phyloP scores from a whole-genome alignment of 1,140 invertebrate species.

The Mycetomoellerius zeteki region DNA sequence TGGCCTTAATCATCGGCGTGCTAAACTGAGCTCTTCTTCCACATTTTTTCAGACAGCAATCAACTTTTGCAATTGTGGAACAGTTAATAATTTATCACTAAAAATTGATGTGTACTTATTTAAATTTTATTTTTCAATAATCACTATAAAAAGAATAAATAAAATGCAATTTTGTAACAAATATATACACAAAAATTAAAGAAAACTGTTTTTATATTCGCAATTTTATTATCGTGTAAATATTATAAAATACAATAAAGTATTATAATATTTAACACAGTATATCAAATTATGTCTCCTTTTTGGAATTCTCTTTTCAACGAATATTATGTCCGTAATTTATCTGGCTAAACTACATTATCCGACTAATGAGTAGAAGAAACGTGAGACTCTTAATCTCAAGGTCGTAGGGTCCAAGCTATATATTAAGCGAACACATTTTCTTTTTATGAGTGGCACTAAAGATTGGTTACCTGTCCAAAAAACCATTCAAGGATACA shows the following conservation, averaged over 20 bases:
- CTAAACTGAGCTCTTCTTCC: background rate
- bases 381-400: conserved; percentile 89
- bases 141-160: background rate
- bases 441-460: background rate
- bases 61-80: background rate
- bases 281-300: background rate
- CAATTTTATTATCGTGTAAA: background rate
- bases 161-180: background rate
- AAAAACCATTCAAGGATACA: background rate
- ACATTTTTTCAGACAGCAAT: background rate
- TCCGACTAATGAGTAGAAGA: conserved; percentile 85
- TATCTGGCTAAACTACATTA: background rate
- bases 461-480: background rate
- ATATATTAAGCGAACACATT: conserved; percentile 78
- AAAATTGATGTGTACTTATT: background rate
- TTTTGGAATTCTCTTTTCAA: background rate
- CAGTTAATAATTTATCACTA: background rate
- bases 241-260: background rate
- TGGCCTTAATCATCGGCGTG: conserved; percentile 6
- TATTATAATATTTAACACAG: background rate
- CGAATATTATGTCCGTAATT: background rate
- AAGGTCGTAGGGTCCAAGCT: conserved; percentile 83
- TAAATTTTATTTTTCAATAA: conserved; percentile 6
- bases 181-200: background rate
- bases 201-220: background rate